Evolutionary conservation across 2,888 invertebrate genomes (phyloP), one percentile per base, ranked within the genome.

Genomic region (Caenorhabditis drosophilae): DNA sequence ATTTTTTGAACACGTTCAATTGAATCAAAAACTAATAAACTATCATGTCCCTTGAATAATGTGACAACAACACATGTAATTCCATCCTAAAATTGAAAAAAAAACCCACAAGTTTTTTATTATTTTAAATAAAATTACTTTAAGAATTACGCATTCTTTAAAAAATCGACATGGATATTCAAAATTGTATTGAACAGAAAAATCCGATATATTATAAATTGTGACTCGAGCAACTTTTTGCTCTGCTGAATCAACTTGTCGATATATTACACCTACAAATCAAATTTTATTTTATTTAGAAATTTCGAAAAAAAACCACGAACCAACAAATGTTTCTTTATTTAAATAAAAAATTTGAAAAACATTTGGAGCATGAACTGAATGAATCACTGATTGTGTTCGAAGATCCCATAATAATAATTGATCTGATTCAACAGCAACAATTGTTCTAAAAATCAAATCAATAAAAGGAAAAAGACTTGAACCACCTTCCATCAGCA

Each of bases 81-180:
- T 11, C 50, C 51, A 40, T 66, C 71, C 63, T 67, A 27, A 49
- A 66, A 35, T n/a, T n/a, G n/a, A n/a, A n/a, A n/a, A n/a, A n/a
- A n/a, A n/a, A n/a, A n/a, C n/a, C n/a, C n/a, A n/a, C n/a, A n/a
- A n/a, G n/a, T n/a, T n/a, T n/a, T 15, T 11, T 44, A 44, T 53
- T 45, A 16, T 27, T 31, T 7, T 27, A 27, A 35, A 40, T 6
- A 16, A 11, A 25, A 25, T 2, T 36, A 72, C 76, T 50, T 72
- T 74, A 9, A 78, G 44, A 15, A 79, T 64, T 9, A 67, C 68
- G n/a, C 64, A 62, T 9, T 78, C 70, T 40, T 77, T 67, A 61
- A 80, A 80, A n/a, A 69, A 60, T 23, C 78, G 67, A 47, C 80
- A 80, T 16, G 70, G 68, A 50, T 70, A 80, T 45, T 80, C 80